A percentile compares a stretch with the other conserved stretches of the same genome.
Conservation (phyloP, 2,888 invertebrate species). For the Meghimatium bilineatum region DNA sequence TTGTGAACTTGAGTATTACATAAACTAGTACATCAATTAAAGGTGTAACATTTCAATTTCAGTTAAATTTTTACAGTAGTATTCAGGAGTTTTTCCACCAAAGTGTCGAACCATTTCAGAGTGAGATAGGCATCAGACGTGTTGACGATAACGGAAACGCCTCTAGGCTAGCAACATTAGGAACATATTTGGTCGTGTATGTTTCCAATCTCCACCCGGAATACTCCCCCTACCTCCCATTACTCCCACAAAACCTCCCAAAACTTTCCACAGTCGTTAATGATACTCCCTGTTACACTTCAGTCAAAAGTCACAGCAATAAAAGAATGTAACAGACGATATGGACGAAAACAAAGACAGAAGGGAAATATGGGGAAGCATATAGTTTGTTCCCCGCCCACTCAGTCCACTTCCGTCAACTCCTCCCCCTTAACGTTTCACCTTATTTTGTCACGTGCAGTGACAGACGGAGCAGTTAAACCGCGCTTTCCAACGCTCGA, state of each 20-base stretch:
- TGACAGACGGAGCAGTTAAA: neutral
- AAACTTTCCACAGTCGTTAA: neutral
- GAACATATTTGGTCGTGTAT: neutral
- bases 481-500: neutral
- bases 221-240: conserved; percentile 11
- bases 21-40: neutral
- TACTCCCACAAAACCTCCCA: conserved; percentile 18
- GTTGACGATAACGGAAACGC: neutral
- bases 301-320: neutral
- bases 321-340: neutral
- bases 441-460: neutral
- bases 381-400: neutral
- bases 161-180: neutral
- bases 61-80: no score
- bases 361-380: neutral
- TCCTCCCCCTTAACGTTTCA: neutral
- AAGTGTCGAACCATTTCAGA: neutral
- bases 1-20: no score
- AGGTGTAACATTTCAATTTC: neutral
- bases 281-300: neutral
- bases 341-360: neutral
- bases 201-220: conserved; percentile 7
- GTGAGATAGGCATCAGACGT: neutral
- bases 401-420: neutral
- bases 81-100: neutral